Evolutionary conservation across 2,888 invertebrate genomes (phyloP).

Genomic region (Idaea dimidiata): DNA sequence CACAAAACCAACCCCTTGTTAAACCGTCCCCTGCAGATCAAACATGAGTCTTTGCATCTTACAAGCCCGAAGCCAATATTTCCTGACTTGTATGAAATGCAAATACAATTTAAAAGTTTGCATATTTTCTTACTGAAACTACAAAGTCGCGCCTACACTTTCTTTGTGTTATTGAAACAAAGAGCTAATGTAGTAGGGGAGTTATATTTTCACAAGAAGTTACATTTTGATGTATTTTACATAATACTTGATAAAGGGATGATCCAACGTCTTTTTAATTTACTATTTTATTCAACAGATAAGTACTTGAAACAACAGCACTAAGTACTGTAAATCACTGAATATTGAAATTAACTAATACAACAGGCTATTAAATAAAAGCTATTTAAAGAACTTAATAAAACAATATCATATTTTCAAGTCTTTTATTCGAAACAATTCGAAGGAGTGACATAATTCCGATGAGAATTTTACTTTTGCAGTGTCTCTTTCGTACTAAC

Average conservation of each 20-base stretch:
- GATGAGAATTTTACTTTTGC: conserved; percentile 34
- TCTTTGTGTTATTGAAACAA: conserved; percentile 28
- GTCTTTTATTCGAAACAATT: conserved; percentile 33
- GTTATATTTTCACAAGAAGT: conserved; percentile 6
- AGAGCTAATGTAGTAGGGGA: conserved; percentile 17
- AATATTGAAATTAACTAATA: too few relatives aligned
- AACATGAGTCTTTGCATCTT: conserved; percentile 54
- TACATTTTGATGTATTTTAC: conserved; percentile 11
- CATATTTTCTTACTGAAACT: conserved; percentile 69
- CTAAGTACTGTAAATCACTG: too few relatives aligned
- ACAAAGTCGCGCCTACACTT: conserved; percentile 62
- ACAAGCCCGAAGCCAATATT: conserved; percentile 68
- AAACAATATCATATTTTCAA: conserved; percentile 20
- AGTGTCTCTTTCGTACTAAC: conserved; percentile 39
- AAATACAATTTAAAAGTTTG: conserved; percentile 79
- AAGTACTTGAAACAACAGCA: too few relatives aligned
- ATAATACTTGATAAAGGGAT: background rate
- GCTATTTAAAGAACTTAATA: background rate
- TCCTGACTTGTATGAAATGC: conserved; percentile 71
- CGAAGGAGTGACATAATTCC: conserved; percentile 24
- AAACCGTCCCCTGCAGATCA: conserved; percentile 41
- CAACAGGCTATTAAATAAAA: background rate
- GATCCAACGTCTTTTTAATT: background rate
- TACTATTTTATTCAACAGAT: too few relatives aligned
- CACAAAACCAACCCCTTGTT: conserved; percentile 35